A percentile compares a stretch with the other conserved stretches of the same genome.
Conservation (phyloP, 2,113 vertebrate species). For the Anhinga anhinga region DNA sequence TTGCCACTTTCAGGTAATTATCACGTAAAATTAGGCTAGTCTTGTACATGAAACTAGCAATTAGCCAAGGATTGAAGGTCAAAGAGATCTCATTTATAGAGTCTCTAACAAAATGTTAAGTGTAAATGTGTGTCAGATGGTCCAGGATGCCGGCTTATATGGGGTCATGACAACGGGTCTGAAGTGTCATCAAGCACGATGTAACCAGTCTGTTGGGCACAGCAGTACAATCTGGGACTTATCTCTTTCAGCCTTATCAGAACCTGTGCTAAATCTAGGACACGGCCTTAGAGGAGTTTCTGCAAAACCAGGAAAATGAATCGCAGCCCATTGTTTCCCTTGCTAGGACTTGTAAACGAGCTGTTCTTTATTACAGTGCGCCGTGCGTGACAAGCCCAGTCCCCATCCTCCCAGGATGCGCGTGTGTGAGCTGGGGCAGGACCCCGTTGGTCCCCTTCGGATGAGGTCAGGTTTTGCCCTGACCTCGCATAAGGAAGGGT, state of each 20-base stretch:
- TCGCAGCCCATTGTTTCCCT: background rate
- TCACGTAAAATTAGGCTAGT: slow-evolving; percentile 81
- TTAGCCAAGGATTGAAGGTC: slow-evolving; percentile 84
- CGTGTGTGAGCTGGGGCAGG: accelerated
- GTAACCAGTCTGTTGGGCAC: slow-evolving; percentile 63
- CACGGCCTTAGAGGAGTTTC: slow-evolving; percentile 47
- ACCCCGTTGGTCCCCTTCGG: accelerated
- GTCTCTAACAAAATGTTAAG: slow-evolving; percentile 87
- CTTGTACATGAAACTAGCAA: slow-evolving; percentile 82
- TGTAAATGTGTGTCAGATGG: slow-evolving; percentile 96
- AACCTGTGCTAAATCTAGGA: slow-evolving; percentile 58
- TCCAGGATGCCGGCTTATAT: slow-evolving; percentile 82
- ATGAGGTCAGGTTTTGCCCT: background rate
- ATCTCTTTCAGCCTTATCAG: slow-evolving; percentile 53
- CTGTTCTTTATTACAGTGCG: accelerated
- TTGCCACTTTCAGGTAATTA: slow-evolving; percentile 81
- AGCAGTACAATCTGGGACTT: slow-evolving; percentile 74
- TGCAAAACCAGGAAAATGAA: slow-evolving; percentile 13
- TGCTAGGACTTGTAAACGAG: background rate
- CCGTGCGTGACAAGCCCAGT: background rate
- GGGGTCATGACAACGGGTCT: slow-evolving; percentile 67
- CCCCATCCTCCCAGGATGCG: accelerated
- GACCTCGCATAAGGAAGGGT: accelerated
- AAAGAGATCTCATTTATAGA: slow-evolving; percentile 84
- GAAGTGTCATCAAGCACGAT: slow-evolving; percentile 66